Evolutionary conservation across 2,888 invertebrate species (phyloP), one percentile per base, ranked within the genome.

Genomic region (Pasiphila rectangulata): DNA sequence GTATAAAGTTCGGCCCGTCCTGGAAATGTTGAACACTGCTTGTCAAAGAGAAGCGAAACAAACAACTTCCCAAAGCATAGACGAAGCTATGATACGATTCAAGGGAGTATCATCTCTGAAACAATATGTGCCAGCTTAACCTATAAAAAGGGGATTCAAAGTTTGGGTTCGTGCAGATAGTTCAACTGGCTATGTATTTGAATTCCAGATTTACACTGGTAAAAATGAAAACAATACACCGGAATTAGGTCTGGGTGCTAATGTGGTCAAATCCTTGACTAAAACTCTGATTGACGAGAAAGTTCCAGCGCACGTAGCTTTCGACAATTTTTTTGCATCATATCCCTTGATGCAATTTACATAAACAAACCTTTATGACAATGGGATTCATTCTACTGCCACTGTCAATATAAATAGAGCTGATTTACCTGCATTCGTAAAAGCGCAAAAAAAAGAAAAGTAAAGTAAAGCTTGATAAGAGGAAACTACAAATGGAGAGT

Each of bases 71-170:
- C 58, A 51, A 25, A 39, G 39, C 6, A 59, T 61, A 7, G 59
- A 61, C 41, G 63, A 61, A 49, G 37, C 43, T 32, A 63, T 61
- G 57, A 51, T 59, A 23, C 40, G 46, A 30, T 66, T 63, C 50
- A 64, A 64, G 51, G 61, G 61, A 20, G 23, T 24, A 35, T 46
- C 42, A 39, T 36, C 42, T 36, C 35, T 63, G 41, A 68, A 57
- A 42, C 62, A 64, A 30, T 64, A 64, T 36, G 59, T 64, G 61
- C 62, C 61, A 6, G 30, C 47, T 17, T 64, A 66, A 38, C 63
- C 63, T 3, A 56, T 64, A 40, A 66, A 66, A 54, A 48, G 61
- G 27, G 63, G 63, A n/a, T 64, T 49, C 37, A 64, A 66, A 46
- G 50, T 60, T 27, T 64, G 65, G 61, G 54, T 50, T 24, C 27